These are phyloP conservation scores for Augiades crinisus DNA, from an alignment of 2,888 invertebrate genomes.

Conservation along the genomic window DNA sequence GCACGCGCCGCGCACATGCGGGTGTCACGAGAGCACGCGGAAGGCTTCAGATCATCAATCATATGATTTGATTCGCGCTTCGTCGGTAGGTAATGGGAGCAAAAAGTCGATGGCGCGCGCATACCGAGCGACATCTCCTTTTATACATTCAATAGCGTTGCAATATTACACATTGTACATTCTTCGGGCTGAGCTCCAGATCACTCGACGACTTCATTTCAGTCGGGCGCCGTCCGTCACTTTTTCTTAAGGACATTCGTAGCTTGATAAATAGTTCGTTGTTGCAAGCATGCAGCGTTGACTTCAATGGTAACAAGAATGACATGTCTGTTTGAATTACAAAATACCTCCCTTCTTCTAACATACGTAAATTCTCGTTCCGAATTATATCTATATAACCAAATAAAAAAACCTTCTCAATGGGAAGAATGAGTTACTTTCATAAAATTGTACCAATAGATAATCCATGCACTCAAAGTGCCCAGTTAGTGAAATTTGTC, in stretches of 20 bases:
- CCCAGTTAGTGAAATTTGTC: too few species aligned
- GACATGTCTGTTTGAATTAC: too few species aligned
- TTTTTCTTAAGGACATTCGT: not conserved
- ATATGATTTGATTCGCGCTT: conserved; percentile 54
- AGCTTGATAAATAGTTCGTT: too few species aligned
- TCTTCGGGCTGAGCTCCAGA: conserved; percentile 1
- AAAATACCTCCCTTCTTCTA: too few species aligned
- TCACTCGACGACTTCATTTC: conserved; percentile 9
- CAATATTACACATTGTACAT: conserved; percentile 29
- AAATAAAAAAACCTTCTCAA: too few species aligned
- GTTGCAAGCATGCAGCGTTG: too few species aligned
- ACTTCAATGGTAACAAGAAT: too few species aligned
- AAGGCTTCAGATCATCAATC: conserved; percentile 63
- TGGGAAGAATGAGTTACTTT: too few species aligned
- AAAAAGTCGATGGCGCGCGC: conserved; percentile 58
- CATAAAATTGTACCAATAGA: too few species aligned
- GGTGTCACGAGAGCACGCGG: conserved; percentile 61
- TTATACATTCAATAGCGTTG: conserved; percentile 39
- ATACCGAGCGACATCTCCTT: conserved; percentile 42
- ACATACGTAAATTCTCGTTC: too few species aligned
- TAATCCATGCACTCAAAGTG: too few species aligned
- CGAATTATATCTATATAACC: too few species aligned
- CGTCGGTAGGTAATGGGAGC: conserved; percentile 49
- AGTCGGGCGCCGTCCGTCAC: not conserved
- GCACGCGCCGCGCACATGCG: conserved; percentile 29